phyloP scores from a whole-genome alignment of 2,797 vertebrate species.

The Vultur gryphus region DNA sequence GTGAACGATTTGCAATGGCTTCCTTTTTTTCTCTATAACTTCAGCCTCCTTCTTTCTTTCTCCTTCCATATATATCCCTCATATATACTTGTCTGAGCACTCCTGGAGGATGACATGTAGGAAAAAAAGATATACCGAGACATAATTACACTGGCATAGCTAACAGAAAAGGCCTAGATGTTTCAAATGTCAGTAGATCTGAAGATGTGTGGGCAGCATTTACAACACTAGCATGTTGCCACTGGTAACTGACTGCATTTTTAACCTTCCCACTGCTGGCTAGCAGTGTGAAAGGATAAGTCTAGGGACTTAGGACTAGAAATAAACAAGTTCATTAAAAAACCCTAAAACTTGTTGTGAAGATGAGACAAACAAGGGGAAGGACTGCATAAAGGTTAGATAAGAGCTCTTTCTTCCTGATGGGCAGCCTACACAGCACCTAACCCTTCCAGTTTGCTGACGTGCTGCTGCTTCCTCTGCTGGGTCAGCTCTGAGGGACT shows the following conservation, averaged over 20 bases:
- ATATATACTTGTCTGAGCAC: neutral
- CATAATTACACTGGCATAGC: slow-evolving; percentile 34
- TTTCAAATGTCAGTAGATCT: slow-evolving; percentile 62
- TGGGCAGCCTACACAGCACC: neutral
- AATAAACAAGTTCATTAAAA: neutral
- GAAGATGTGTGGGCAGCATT: slow-evolving; percentile 63
- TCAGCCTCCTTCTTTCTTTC: slow-evolving; percentile 10
- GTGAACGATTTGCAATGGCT: slow-evolving; percentile 10
- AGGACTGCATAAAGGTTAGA: neutral
- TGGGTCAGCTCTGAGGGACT: neutral
- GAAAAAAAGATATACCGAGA: slow-evolving; percentile 22
- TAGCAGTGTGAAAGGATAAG: neutral
- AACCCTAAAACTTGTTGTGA: neutral
- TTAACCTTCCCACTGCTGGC: slow-evolving; percentile 53
- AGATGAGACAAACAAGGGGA: neutral
- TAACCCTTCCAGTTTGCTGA: neutral
- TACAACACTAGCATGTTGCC: slow-evolving; percentile 61
- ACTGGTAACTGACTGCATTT: slow-evolving; percentile 63
- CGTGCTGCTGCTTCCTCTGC: neutral
- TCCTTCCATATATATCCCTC: slow-evolving; percentile 5
- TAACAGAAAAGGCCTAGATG: slow-evolving; percentile 52
- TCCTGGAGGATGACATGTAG: neutral
- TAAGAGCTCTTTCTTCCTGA: neutral
- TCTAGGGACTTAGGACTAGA: neutral
- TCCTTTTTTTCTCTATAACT: neutral